Conservation (phyloP, 2,888 invertebrate species). For the Parascotia fuliginaria region DNA sequence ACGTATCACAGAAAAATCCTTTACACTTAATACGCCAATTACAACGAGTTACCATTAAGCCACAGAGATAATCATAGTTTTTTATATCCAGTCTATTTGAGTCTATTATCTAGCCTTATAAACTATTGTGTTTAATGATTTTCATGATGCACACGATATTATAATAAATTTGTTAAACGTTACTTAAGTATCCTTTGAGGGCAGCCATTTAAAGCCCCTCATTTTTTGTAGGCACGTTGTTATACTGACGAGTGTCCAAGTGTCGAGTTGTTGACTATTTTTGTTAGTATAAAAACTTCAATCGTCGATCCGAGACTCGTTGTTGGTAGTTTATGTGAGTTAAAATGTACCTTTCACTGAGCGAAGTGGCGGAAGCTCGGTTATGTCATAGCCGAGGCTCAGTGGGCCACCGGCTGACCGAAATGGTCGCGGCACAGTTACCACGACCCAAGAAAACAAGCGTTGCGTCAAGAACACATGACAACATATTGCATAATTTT, state of each 20-base stretch:
- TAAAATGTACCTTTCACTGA: constrained; percentile 67
- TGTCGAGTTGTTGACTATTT: constrained; percentile 28
- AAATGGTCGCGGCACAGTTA: constrained; percentile 81
- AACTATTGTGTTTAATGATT: constrained; percentile 11
- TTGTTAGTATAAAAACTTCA: constrained; percentile 32
- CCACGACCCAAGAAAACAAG: constrained; percentile 80
- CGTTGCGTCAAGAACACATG: constrained; percentile 78
- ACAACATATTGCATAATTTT: constrained; percentile 72
- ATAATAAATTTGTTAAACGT: constrained; percentile 15
- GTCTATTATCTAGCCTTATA: constrained; percentile 17
- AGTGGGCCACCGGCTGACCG: constrained; percentile 82
- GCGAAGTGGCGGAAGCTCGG: constrained; percentile 74
- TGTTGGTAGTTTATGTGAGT: constrained; percentile 45
- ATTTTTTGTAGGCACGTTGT: constrained; percentile 21
- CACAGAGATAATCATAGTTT: too few species aligned
- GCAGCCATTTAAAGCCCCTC: constrained; percentile 19
- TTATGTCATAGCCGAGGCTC: constrained; percentile 73
- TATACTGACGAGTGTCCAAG: constrained; percentile 17
- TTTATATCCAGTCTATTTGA: too few species aligned
- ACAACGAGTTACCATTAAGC: too few species aligned
- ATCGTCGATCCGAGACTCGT: constrained; percentile 17
- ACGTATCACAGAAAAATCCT: too few species aligned
- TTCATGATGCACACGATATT: constrained; percentile 8
- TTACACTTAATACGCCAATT: too few species aligned
- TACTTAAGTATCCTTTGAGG: constrained; percentile 21